Evolutionary conservation across 2,797 vertebrate species (phyloP), one percentile per base, ranked within the genome.

Genomic region (Picus viridis): DNA sequence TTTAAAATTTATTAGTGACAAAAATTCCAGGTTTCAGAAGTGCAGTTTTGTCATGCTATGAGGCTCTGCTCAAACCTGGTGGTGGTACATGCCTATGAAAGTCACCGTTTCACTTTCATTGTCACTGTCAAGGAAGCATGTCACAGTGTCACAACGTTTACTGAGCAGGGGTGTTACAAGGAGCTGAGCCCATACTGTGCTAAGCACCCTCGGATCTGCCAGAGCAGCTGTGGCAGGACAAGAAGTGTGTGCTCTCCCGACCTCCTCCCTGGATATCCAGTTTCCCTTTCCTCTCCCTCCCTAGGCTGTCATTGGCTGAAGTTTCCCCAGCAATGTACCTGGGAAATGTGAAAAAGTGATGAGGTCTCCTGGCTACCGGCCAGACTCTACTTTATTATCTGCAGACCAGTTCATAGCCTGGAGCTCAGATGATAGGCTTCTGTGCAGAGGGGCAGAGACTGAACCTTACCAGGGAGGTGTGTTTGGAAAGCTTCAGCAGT

Each of bases 141-240:
- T 54, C 43, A 2, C 23, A 23, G 29, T 17, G 49, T 57, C 26
- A 10, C 32, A 36, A 30, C 49, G 39, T 43, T 41, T 56, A 34
- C 26, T 6, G 17, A 5, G 16, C 8, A n/a, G 17, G 27, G 39
- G 9, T 32, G 36, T 36, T 41, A 11, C 9, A 30, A 82, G 54
- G 39, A 68, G 41, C 41, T 71, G 85, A 80, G 51, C 58, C 0
- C 2, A 1, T 26, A 19, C 26, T 0, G 7, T 3, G 0, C 11
- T 4, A 4, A 26, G 36, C 43, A 58, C 12, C 56, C 41, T 7
- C 26, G 39, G 53, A n/a, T 20, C 59, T 86, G 23, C 62, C 36
- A 54, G 56, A 59, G 82, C 61, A 59, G 32, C 61, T 39, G 39
- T 16, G 73, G 45, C 47, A 53, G 26, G 57, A 8, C 1, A 1